Evolutionary conservation across 2,888 invertebrate genomes (phyloP), one percentile per base, ranked within the genome.

Genomic region (Cacoxenus indagator): DNA sequence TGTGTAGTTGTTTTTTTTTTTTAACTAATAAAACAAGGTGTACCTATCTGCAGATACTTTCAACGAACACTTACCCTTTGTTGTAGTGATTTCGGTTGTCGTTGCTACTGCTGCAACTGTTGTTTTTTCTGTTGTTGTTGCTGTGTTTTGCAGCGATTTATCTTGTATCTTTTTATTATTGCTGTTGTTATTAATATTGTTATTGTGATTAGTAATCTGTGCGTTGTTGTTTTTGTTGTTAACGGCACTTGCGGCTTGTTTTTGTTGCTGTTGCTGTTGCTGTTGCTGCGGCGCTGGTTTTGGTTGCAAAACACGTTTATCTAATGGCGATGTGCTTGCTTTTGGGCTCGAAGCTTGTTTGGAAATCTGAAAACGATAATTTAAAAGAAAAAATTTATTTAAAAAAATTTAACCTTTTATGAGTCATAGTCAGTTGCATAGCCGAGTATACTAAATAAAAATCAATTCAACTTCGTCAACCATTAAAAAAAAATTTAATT

Each of bases 271-370:
- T 61, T 78, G 75, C 67, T 75, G 67, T 66, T 74, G 37, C 22
- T 78, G 81, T 69, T 76, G 88, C 83, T 87, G 86, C 72, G 88
- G 89, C 84, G 90, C 90, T 82, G 91, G 91, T 83, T 92, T 93
- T 0, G 93, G 93, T 86, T 92, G 92, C 70, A 93, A 86, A 37
- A 93, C 91, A 78, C 92, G 87, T 86, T 92, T 93, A 87, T 93
- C 93, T 72, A 90, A 89, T 73, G 91, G 91, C 69, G 89, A 83
- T 67, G 84, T 85, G 71, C 83, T 75, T 67, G 85, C 81, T 81
- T 87, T 87, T 27, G 86, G 86, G 74, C 86, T 75, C 87, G 87
- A 77, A 87, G 84, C 85, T 75, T 88, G 86, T 73, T 87, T 85
- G 67, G 87, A 84, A 74, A 86, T 90, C 90, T 84, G 73, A 24